Evolutionary conservation across 2,797 vertebrate species (phyloP).

Genomic region (Cephalopachus bancanus): DNA sequence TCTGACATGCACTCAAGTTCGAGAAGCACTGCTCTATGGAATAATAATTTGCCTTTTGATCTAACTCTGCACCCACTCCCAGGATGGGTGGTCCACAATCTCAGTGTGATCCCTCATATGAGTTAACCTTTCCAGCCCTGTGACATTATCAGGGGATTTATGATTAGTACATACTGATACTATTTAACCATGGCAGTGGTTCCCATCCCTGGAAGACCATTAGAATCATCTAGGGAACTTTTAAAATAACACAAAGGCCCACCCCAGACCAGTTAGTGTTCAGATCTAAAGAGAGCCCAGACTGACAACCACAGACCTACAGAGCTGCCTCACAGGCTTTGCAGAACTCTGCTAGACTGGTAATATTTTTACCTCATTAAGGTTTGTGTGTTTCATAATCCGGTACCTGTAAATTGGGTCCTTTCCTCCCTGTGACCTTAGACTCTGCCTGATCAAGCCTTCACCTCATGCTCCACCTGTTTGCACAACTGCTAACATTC

Average conservation of each 20-base stretch:
- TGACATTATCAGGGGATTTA: background rate
- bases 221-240: background rate
- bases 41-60: background rate
- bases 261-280: background rate
- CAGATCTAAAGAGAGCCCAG: background rate
- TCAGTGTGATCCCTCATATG: background rate
- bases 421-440: constrained; percentile 10
- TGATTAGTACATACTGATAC: background rate
- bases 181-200: background rate
- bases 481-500: background rate
- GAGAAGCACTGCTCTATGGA: background rate
- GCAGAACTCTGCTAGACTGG: background rate
- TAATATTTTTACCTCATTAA: background rate
- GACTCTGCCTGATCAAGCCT: background rate
- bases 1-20: background rate
- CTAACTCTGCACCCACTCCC: background rate
- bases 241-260: background rate
- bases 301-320: background rate
- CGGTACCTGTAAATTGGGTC: background rate
- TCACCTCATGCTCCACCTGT: background rate
- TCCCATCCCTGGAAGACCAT: background rate
- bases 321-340: background rate
- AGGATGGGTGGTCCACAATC: background rate
- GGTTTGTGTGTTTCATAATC: background rate
- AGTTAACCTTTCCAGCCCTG: background rate